Evolutionary conservation across 1,140 invertebrate genomes (phyloP).

Genomic region (Himalopsyche phryganea): DNA sequence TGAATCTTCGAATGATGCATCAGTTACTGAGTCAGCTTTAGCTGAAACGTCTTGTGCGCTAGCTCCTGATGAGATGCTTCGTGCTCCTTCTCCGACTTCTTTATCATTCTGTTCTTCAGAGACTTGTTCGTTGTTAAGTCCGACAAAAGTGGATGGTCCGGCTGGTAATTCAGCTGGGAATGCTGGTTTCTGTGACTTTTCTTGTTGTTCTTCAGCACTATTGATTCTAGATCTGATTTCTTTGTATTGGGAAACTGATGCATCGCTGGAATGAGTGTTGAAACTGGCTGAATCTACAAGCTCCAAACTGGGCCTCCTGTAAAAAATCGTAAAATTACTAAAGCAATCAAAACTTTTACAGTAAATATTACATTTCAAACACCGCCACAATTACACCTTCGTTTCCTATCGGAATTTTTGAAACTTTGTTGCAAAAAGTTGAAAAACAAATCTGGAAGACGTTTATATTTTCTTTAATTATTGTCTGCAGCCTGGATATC

Average conservation of each 20-base stretch:
- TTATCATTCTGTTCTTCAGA: slow-evolving; percentile 24
- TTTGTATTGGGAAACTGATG: slow-evolving; percentile 45
- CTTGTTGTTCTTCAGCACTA: slow-evolving; percentile 10
- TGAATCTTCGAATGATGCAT: slow-evolving; percentile 29
- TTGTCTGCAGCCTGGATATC: no score
- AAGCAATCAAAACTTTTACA: no score
- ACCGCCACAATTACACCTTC: no score
- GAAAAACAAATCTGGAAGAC: no score
- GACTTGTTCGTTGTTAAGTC: slow-evolving; percentile 34
- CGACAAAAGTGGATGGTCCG: slow-evolving; percentile 33
- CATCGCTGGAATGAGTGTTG: slow-evolving; percentile 62
- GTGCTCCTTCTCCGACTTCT: slow-evolving; percentile 31
- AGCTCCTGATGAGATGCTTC: slow-evolving; percentile 32
- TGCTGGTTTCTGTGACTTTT: slow-evolving; percentile 10
- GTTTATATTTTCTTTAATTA: no score
- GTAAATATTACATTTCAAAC: no score
- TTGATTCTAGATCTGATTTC: slow-evolving; percentile 37
- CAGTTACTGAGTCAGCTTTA: slow-evolving; percentile 40
- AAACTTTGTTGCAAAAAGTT: no score
- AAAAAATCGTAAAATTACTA: slow-evolving; percentile 29
- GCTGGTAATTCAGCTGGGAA: slow-evolving; percentile 1
- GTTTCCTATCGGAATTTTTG: no score
- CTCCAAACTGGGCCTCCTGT: slow-evolving; percentile 66
- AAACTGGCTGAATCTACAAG: slow-evolving; percentile 76
- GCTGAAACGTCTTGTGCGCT: slow-evolving; percentile 27